These are phyloP conservation scores for Lepeophtheirus salmonis DNA, from an alignment of 1,140 invertebrate species.

Conservation along the genomic window DNA sequence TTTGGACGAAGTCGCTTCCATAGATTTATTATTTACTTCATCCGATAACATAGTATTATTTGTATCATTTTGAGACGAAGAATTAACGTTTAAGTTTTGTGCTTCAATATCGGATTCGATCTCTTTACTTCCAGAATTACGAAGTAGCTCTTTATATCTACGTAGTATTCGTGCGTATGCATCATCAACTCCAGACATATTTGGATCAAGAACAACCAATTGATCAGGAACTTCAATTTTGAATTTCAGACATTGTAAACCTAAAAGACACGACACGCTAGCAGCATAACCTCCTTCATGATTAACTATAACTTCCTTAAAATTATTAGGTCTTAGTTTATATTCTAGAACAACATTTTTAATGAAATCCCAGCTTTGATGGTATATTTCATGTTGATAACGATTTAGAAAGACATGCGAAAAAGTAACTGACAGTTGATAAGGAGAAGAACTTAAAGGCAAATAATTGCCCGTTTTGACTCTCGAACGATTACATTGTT, in stretches of 20 bases:
- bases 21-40: too few species aligned
- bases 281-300: conserved; percentile 26
- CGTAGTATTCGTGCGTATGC: conserved; percentile 29
- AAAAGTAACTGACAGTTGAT: conserved; percentile 31
- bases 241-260: conserved; percentile 27
- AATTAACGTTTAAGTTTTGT: background rate
- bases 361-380: conserved; percentile 6
- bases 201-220: conserved; percentile 38
- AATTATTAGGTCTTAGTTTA: background rate
- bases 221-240: conserved; percentile 38
- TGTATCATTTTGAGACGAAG: conserved; percentile 3
- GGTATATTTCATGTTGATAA: conserved; percentile 17
- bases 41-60: too few species aligned
- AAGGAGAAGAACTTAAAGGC: conserved; percentile 35
- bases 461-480: conserved; percentile 27
- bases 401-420: conserved; percentile 33
- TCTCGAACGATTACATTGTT: conserved; percentile 25
- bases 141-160: conserved; percentile 17
- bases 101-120: background rate
- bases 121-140: conserved; percentile 19
- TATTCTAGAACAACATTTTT: conserved; percentile 7
- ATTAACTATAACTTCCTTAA: conserved; percentile 14
- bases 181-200: conserved; percentile 33
- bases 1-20: too few species aligned
- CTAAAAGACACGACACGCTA: conserved; percentile 24